These are phyloP conservation scores for Malacoctenus gilli DNA, from an alignment of 2,797 vertebrate species.

Conservation along the genomic window DNA sequence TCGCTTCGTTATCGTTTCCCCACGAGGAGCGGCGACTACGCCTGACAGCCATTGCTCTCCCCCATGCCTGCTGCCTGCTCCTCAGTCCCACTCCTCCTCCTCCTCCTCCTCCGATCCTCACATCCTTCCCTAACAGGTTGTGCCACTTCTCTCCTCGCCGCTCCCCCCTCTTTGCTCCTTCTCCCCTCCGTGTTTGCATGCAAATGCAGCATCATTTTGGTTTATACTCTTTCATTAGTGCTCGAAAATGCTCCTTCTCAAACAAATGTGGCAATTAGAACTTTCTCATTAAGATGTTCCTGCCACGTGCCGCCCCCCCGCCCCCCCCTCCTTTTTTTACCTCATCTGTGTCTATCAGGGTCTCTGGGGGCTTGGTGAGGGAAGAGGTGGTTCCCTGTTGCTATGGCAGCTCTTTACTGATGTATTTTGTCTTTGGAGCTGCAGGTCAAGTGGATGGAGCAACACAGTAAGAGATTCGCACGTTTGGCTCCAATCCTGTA, in stretches of 20 bases:
- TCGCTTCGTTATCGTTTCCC: constrained; percentile 65
- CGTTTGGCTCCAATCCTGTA: constrained; percentile 20
- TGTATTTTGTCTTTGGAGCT: constrained; percentile 34
- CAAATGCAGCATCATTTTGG: constrained; percentile 31
- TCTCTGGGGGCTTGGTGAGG: constrained; percentile 15
- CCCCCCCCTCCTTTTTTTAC: constrained; percentile 1
- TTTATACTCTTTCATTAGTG: constrained; percentile 40
- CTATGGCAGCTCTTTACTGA: constrained; percentile 55
- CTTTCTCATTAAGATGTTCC: constrained; percentile 47
- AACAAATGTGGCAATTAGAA: constrained; percentile 61
- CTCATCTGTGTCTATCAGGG: constrained; percentile 23
- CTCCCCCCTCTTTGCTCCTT: constrained; percentile 8
- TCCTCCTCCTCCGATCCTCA: constrained; percentile 22
- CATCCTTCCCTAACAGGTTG: constrained; percentile 17
- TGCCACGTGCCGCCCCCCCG: constrained; percentile 13
- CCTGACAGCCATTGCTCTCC: constrained; percentile 35
- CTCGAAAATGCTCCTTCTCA: constrained; percentile 37
- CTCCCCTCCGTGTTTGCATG: constrained; percentile 11
- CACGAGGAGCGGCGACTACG: constrained; percentile 29
- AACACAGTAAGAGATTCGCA: constrained; percentile 26
- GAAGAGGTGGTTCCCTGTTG: constrained; percentile 56
- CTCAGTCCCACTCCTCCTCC: constrained; percentile 23
- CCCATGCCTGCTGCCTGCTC: constrained; percentile 32
- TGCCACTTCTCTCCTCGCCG: not conserved
- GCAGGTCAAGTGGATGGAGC: constrained; percentile 48